Base-by-base conservation (phyloP, 2,888 invertebrate species). In the Pachydiplax longipennis region DNA sequence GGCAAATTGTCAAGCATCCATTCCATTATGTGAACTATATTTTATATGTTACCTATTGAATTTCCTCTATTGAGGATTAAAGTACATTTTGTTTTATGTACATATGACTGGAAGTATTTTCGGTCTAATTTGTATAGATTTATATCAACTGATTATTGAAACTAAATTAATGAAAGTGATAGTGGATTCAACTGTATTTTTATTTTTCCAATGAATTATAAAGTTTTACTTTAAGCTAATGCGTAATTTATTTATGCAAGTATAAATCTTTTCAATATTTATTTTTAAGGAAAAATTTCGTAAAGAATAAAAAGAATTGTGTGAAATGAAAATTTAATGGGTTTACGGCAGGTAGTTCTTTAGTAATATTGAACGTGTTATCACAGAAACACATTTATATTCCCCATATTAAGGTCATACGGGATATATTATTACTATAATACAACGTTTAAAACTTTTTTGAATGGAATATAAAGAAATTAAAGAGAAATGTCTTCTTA, bases 181-280 rank as follows among this genome's bases (percentile, higher is more conserved):
- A 61, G 58, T 87, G 37, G 10, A 35, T 87, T 31, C 13, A 25
- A 61, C 8, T 65, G 37, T 87, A 87, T 37, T 31, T 61, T 87
- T 61, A 73, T 73, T 87, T 87, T 87, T 87, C 87, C 22, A 61
- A 87, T 35, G 87, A 87, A 87, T 61, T 61, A 61, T 65, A 61
- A 37, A 61, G 58, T 87, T 87, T 40, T 87, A 87, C 37, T 61
- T n/a, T 61, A 87, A 22, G 6, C 13, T 13, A 35, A 53, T 31
- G 37, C 1, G 61, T 65, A 4, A 31, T 61, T 87, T 87, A 61
- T 87, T 87, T n/a, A 0, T 44, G 25, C n/a, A 44, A 10, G 0
- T 44, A 18, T 18, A 1, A 1, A n/a, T 53, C 53, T 2, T 25
- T 31, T 10, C 25, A 25, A 44, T 18, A 15, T 13, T 44, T 44